Evolutionary conservation across 2,797 vertebrate species (phyloP), one percentile per base, ranked within the genome.

Genomic region (Pempheris klunzingeri): DNA sequence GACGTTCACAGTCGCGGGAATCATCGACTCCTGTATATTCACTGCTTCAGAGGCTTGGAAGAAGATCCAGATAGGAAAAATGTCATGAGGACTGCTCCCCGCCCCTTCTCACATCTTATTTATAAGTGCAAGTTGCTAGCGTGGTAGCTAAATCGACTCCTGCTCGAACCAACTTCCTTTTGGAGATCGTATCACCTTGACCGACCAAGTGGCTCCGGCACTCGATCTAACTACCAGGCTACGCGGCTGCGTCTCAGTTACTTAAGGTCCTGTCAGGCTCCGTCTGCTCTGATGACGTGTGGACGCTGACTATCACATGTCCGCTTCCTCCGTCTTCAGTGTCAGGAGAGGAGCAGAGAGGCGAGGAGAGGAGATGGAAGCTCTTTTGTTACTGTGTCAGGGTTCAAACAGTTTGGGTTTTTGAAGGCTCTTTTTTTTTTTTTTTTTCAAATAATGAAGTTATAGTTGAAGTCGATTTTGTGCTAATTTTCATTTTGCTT

Each of bases 11-110:
- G 98, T 99, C 0, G 98, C 98, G 0, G 98, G 98, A 75, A 99
- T 99, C 88, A 97, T 99, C 1, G 98, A 99, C 94, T 99, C 98
- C 34, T 99, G 97, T 85, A 99, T 99, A 94, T 99, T 99, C 88
- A 99, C 98, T 1, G 98, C 98, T 43, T 99, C 98, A 0, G 98
- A 99, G 87, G 98, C 98, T 84, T 99, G 98, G 98, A 99, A 98
- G 95, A 99, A 99, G 95, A 97, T 99, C 91, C 98, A 99, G 88
- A 95, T 99, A 18, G 98, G 98, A 39, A 99, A 99, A 93, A 98
- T 99, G 95, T 96, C 95, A 75, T 95, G 95, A 96, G 91, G 82
- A 70, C 72, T 0, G 34, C 68, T 64, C 78, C 32, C 52, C 50
- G 7, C 22, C 50, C 62, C 61, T 60, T 77, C 58, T 72, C 44